These are phyloP conservation scores for Hydraecia micacea DNA, from an alignment of 2,888 invertebrate species.

Conservation along the genomic window DNA sequence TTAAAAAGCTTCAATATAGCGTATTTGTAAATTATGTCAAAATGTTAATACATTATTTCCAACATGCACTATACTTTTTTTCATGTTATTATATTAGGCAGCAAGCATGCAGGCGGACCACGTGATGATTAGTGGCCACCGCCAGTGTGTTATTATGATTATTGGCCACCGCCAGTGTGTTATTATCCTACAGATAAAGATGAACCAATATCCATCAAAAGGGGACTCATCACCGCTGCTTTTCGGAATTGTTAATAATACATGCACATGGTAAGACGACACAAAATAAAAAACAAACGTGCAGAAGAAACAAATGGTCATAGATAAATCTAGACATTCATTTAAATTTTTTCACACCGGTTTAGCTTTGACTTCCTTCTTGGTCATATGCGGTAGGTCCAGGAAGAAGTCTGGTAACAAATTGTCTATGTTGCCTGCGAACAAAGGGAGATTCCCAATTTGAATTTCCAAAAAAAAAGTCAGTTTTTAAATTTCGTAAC, in stretches of 20 bases:
- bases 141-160: neutral
- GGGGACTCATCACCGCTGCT: neutral
- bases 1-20: neutral
- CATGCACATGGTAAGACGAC: conserved; percentile 28
- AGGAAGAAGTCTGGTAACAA: conserved; percentile 97
- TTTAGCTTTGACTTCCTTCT: conserved; percentile 66
- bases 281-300: conserved; percentile 54
- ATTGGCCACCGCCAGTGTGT: neutral
- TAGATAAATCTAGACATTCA: conserved; percentile 58
- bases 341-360: conserved; percentile 78
- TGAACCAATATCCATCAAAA: neutral
- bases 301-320: conserved; percentile 74
- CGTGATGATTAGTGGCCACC: neutral
- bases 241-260: neutral
- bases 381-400: conserved; percentile 82
- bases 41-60: neutral
- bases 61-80: neutral
- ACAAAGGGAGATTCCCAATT: conserved; percentile 78
- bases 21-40: neutral
- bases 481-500: conserved; percentile 45
- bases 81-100: neutral
- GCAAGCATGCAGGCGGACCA: neutral
- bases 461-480: conserved; percentile 57
- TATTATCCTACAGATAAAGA: neutral
- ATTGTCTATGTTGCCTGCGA: conserved; percentile 90